Percentiles rank a stretch among this genome's conserved stretches.
These are phyloP conservation scores for Boloria selene DNA, from an alignment of 2,888 invertebrate genomes.

Conservation along the genomic window DNA sequence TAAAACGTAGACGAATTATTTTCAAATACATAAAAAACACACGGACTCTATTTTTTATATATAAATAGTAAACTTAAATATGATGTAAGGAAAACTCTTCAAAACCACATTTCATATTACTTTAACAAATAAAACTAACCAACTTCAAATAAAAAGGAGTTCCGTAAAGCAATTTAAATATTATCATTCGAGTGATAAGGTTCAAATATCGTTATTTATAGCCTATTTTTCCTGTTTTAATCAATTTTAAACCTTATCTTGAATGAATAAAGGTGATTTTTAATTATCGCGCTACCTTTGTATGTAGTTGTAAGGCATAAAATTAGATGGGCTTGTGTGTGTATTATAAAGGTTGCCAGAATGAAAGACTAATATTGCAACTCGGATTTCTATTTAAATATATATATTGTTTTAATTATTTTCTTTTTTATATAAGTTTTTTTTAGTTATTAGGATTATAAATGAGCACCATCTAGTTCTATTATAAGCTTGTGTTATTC, in stretches of 20 bases:
- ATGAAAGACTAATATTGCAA: slow-evolving; percentile 54
- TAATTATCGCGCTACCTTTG: slow-evolving; percentile 22
- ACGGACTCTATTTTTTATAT: no score
- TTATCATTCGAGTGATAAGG: slow-evolving; percentile 10
- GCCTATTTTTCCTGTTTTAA: slow-evolving; percentile 2
- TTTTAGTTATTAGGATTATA: no score
- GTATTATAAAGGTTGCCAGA: slow-evolving; percentile 67
- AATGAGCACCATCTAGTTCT: no score
- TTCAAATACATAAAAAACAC: no score
- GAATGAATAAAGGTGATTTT: slow-evolving; percentile 35
- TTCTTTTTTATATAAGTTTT: no score
- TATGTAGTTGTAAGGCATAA: slow-evolving; percentile 56
- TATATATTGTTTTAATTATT: not conserved
- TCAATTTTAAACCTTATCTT: slow-evolving; percentile 40
- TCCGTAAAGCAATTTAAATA: slow-evolving; percentile 7
- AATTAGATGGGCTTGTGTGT: slow-evolving; percentile 62
- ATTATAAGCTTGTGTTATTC: no score
- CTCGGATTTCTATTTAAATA: slow-evolving; percentile 48
- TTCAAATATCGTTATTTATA: slow-evolving; percentile 13
- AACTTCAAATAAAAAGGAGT: no score
- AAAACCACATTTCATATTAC: not conserved
- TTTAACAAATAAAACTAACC: no score
- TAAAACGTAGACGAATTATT: no score
- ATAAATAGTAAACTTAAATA: no score
- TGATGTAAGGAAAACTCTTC: not conserved